phyloP scores from a whole-genome alignment of 2,888 invertebrate species.

The Volucella inanis region DNA sequence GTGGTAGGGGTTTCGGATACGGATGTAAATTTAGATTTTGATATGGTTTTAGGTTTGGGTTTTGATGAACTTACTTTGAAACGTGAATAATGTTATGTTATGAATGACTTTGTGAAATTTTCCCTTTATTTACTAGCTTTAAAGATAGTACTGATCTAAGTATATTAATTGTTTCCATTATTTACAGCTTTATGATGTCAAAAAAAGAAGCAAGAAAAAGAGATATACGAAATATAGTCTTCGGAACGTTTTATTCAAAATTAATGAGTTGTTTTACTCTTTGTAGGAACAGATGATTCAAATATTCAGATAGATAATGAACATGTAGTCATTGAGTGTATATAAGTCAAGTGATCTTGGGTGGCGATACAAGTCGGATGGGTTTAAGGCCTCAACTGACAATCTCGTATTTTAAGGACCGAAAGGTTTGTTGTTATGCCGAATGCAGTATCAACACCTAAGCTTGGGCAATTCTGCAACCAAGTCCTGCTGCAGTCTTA shows the following conservation, averaged over 20 bases:
- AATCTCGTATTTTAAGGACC: no score
- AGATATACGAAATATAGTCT: slow-evolving; percentile 28
- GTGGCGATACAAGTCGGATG: no score
- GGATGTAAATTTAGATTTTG: no score
- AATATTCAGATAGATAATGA: no score
- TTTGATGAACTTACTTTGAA: not conserved
- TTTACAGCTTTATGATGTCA: slow-evolving; percentile 21
- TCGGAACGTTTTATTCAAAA: slow-evolving; percentile 18
- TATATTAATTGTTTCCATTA: slow-evolving; percentile 44
- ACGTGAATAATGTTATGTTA: not conserved
- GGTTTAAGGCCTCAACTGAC: no score
- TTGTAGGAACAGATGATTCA: not conserved
- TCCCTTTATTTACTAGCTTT: slow-evolving; percentile 17
- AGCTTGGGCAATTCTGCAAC: no score
- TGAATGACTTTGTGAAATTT: not conserved
- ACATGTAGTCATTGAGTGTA: no score
- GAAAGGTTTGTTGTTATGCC: no score
- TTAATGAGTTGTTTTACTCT: slow-evolving; percentile 12
- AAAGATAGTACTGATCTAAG: slow-evolving; percentile 22
- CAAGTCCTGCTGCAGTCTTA: no score
- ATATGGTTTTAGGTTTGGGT: not conserved
- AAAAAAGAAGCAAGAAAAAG: slow-evolving; percentile 19
- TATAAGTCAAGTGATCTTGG: no score
- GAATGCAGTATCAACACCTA: no score
- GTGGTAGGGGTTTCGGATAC: not conserved